Evolutionary conservation across 2,797 vertebrate species (phyloP).

Genomic region (Liparis tanakae): DNA sequence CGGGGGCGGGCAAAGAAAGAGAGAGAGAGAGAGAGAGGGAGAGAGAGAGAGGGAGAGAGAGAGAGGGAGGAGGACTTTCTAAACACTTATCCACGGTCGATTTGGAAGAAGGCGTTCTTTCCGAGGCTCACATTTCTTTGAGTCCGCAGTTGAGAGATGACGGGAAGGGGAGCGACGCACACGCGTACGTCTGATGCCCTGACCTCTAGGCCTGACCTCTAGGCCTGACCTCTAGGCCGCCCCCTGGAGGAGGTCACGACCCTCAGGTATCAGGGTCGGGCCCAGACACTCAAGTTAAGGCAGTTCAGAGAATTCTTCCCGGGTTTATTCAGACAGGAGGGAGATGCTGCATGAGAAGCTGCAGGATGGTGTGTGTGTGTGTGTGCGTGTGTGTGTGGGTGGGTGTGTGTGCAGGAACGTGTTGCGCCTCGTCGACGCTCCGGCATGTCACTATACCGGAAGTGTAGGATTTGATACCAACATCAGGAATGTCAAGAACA

Average conservation of each 20-base stretch:
- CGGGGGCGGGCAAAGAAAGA: constrained; percentile 18
- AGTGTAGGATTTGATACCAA: too few species aligned
- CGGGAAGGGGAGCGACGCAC: not conserved
- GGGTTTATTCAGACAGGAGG: too few species aligned
- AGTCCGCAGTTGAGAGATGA: not conserved
- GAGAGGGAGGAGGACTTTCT: constrained; percentile 7
- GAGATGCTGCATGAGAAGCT: too few species aligned
- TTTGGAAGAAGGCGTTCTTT: not conserved
- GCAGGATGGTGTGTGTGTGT: too few species aligned
- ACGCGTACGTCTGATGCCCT: not conserved
- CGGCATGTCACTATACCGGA: too few species aligned
- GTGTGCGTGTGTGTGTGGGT: too few species aligned
- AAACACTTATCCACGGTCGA: not conserved
- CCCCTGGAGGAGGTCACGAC: not conserved
- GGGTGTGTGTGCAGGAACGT: too few species aligned
- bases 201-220: too few species aligned
- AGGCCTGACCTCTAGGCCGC: not conserved
- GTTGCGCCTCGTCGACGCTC: too few species aligned
- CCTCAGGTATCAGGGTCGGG: not conserved
- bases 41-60: not conserved
- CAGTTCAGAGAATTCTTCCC: not conserved
- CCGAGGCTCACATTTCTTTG: not conserved
- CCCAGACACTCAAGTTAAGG: constrained; percentile 6
- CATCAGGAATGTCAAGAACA: too few species aligned
- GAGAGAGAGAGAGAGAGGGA: constrained; percentile 6